Conservation (phyloP, 2,888 invertebrate genomes). For the Torymus texanus region DNA sequence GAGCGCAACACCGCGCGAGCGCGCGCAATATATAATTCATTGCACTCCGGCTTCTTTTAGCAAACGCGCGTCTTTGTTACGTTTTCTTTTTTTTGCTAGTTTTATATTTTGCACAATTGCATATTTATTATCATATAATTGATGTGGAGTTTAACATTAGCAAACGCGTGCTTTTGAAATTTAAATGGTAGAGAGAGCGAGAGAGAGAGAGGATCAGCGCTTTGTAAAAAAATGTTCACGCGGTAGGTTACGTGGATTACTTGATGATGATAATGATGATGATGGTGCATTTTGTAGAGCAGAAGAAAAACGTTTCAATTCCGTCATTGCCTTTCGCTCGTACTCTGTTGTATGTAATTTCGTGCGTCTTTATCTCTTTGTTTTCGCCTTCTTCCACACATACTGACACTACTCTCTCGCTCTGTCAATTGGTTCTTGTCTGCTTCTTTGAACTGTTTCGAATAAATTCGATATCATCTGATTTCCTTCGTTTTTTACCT, state of each 20-base stretch:
- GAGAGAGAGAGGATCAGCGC: not conserved
- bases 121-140: slow-evolving; percentile 35
- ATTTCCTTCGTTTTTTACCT: too few species aligned
- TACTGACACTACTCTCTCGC: not conserved
- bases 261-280: too few species aligned
- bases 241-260: not conserved
- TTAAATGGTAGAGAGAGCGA: slow-evolving; percentile 13
- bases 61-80: not conserved
- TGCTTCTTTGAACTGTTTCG: too few species aligned
- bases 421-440: slow-evolving; percentile 8
- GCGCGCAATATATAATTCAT: slow-evolving; percentile 25
- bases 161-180: not conserved
- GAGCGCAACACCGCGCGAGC: not conserved
- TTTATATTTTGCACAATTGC: slow-evolving; percentile 25
- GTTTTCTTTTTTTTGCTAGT: not conserved
- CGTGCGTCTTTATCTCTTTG: too few species aligned
- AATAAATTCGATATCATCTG: too few species aligned
- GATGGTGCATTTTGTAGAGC: too few species aligned
- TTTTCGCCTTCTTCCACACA: not conserved
- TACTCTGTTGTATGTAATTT: too few species aligned
- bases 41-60: not conserved
- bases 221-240: slow-evolving; percentile 30
- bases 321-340: too few species aligned
- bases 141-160: slow-evolving; percentile 6
- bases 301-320: too few species aligned